Base-by-base conservation (phyloP, 2,888 invertebrate genomes). In the Drosophila subsilvestris region DNA sequence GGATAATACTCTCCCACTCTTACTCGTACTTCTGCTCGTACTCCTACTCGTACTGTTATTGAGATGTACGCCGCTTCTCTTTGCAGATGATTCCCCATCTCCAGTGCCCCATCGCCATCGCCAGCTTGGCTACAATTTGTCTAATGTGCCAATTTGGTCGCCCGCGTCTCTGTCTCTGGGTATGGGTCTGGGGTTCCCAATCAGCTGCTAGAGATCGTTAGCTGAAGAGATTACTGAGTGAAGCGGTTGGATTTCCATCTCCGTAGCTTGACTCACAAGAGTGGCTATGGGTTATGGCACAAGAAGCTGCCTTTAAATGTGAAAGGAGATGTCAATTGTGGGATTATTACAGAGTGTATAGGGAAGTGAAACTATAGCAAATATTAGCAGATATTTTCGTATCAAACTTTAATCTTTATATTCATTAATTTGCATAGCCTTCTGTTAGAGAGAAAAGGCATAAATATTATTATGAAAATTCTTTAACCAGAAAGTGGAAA, bases 101-200 rank as follows among this genome's bases (percentile, higher is more conserved):
- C 12, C 32, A 12, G 1, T 5, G 12, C 7, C 7, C n/a, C 37
- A n/a, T 37, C 1, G 12, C 29, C 55, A 17, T 27, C n/a, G n/a
- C 54, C 55, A 29, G 20, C 53, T 60, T 65, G 70, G 73, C 82
- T 78, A 75, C 88, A 88, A 86, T 86, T 86, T 86, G 89, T 86
- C 86, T 88, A 86, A 86, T 89, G 88, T 86, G 86, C 86, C 86
- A 86, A 86, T 89, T 86, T 89, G 80, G 67, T 80, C 54, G 83
- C 86, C 74, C 43, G 49, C 53, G 50, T 32, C 55, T 18, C 47
- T 20, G 62, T 55, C 22, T 32, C 49, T 58, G 42, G 17, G 7
- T 17, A 29, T 61, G 37, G 18, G 49, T 43, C 48, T 49, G 20
- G 25, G 14, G 29, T 37, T 43, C 8, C 8, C 44, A 63, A 63